Base-by-base conservation (phyloP, 2,113 vertebrate species). In the Peucedramus taeniatus region DNA sequence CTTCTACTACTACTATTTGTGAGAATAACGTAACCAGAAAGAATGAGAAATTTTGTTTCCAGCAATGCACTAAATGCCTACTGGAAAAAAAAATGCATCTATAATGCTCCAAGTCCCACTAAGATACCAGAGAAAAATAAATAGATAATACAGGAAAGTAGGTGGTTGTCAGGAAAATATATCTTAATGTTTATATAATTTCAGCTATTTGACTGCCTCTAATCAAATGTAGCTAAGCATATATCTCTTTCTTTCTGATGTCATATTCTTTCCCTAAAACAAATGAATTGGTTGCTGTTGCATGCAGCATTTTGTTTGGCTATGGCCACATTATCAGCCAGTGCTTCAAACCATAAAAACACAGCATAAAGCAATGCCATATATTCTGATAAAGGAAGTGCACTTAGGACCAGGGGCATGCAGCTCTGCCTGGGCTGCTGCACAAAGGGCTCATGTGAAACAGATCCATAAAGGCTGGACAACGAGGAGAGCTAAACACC, bases 321-420 rank as follows among this genome's bases (percentile, higher is more conserved):
- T 75, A 50, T 30, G 12, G 22, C 66, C 13, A 4, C 10, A 10
- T 87, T 94, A 89, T 89, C 91, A 86, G 76, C 4, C 26, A 20
- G 45, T 40, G 44, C 65, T 90, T 26, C 53, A 45, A 87, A n/a
- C 70, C 90, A 63, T 60, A 81, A 97, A 85, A 68, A 59, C 9
- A 44, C 13, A 40, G 49, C 84, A 66, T 80, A 68, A 77, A n/a
- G 54, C 37, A 28, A 74, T 17, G 61, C 87, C 71, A 19, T 35
- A 30, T 71, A 76, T 68, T 91, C 90, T 84, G 94, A 97, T 97
- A 96, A 96, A 97, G 94, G 42, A 96, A 84, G 81, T 65, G 78
- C 57, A 72, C 75, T 94, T 92, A 74, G 85, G 80, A 51, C 22
- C 2, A 7, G n/a, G 74, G n/a, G 59, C 14, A 10, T 78, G 83